Base-by-base conservation (phyloP, 2,113 vertebrate genomes). In the Edolisoma coerulescens region DNA sequence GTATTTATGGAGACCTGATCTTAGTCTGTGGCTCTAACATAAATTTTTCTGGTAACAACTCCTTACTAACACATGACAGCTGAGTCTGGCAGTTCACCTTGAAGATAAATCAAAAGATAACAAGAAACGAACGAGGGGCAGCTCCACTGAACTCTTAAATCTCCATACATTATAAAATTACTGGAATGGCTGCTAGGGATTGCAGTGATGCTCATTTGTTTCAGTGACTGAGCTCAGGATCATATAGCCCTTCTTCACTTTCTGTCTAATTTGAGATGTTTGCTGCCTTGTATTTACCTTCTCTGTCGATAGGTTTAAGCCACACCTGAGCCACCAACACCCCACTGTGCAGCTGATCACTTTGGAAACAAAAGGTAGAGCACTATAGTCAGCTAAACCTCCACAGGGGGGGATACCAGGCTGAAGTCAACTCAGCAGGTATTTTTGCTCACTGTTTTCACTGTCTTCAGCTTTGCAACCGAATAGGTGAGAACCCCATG, bases 1-100 rank as follows among this genome's bases (percentile, higher is more conserved):
- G 53, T 59, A n/a, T 75, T 84, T 33, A 32, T 6, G 28, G 27
- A 56, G 53, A 50, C 20, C 2, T 85, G 61, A 42, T 74, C 77
- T 73, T 65, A 85, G 28, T 39, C 37, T 59, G n/a, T 49, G 24
- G 26, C 16, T 16, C 21, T 67, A 53, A 82, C 12, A 56, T 11
- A 16, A 17, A 2, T 57, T 65, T 69, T 88, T 90, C 64, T 80
- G 11, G 19, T 67, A 50, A 49, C 15, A 70, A 8, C 23, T 79
- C 6, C 1, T 74, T 53, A 19, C 28, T 73, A 42, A 74, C 26
- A 80, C 16, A 39, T 0, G 0, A 42, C 22, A 42, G 27, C 20
- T 9, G 37, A 87, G 9, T 39, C 60, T 84, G 49, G 27, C 24
- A 71, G 44, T 73, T 92, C 84, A 87, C 39, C 39, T 84, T 39